These are phyloP conservation scores for Luehdorfia chinensis DNA, from an alignment of 1,140 invertebrate genomes.

Conservation along the genomic window DNA sequence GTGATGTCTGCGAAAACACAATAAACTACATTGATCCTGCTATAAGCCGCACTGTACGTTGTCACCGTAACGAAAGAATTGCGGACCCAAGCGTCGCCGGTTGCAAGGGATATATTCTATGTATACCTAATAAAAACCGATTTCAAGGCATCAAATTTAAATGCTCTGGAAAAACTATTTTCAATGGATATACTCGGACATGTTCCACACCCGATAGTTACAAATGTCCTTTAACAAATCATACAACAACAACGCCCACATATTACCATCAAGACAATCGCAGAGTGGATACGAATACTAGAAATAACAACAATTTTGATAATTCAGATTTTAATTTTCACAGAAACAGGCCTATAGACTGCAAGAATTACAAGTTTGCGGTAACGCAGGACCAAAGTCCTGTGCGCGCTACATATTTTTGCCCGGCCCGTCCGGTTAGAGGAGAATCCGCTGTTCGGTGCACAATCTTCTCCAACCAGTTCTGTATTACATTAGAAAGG, in stretches of 20 bases:
- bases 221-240: slow-evolving; percentile 48
- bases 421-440: slow-evolving; percentile 41
- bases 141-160: slow-evolving; percentile 69
- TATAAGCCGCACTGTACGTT: slow-evolving; percentile 41
- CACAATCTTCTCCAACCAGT: slow-evolving; percentile 66
- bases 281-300: slow-evolving; percentile 21
- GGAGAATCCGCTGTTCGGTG: slow-evolving; percentile 48
- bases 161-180: slow-evolving; percentile 62
- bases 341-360: slow-evolving; percentile 50
- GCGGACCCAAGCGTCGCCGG: slow-evolving; percentile 56
- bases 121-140: slow-evolving; percentile 60
- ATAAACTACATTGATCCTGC: slow-evolving; percentile 50
- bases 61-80: slow-evolving; percentile 54
- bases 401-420: slow-evolving; percentile 53
- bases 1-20: slow-evolving; percentile 51
- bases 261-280: slow-evolving; percentile 29
- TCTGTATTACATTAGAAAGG: slow-evolving; percentile 60
- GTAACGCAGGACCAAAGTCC: slow-evolving; percentile 52
- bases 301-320: neutral
- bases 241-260: slow-evolving; percentile 25
- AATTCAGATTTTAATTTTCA: slow-evolving; percentile 7
- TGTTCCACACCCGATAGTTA: slow-evolving; percentile 56
- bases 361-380: slow-evolving; percentile 63
- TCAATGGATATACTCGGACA: slow-evolving; percentile 56
- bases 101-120: slow-evolving; percentile 68